A percentile compares a stretch with the other conserved stretches of the same genome.
Evolutionary conservation across 2,888 invertebrate species (phyloP).

Genomic region (Halictus quadricinctus): DNA sequence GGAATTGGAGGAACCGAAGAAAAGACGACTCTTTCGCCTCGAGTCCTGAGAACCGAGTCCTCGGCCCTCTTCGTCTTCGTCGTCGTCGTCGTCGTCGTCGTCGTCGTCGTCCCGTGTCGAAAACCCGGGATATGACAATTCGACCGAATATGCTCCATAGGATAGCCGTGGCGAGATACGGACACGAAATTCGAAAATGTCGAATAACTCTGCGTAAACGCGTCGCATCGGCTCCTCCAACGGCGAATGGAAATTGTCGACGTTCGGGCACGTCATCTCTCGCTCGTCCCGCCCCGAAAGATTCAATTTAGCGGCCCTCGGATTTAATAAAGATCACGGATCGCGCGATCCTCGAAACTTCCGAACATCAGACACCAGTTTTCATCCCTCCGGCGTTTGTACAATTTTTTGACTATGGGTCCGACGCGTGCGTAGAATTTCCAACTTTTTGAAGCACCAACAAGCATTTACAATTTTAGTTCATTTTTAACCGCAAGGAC

Average conservation of each 20-base stretch:
- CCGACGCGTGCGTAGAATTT: too few species aligned
- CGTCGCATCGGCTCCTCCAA: background rate
- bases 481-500: too few species aligned
- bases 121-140: constrained; percentile 10
- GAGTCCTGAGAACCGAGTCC: constrained; percentile 37
- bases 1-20: constrained; percentile 36
- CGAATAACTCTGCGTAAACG: background rate
- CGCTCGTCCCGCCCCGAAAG: background rate
- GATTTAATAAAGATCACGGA: constrained; percentile 5
- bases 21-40: constrained; percentile 55
- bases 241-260: constrained; percentile 14
- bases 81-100: background rate
- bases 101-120: background rate
- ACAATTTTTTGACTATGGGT: too few species aligned
- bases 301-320: constrained; percentile 1
- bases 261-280: background rate
- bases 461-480: too few species aligned
- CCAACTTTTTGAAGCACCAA: too few species aligned
- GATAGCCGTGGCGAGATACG: constrained; percentile 14
- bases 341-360: background rate
- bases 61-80: background rate
- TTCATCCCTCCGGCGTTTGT: background rate
- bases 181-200: constrained; percentile 20
- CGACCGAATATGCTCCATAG: constrained; percentile 15
- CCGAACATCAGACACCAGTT: background rate